A percentile compares a stretch with the other conserved stretches of the same genome.
Conservation (phyloP, 2,888 invertebrate species). For the Pterostichus madidus region DNA sequence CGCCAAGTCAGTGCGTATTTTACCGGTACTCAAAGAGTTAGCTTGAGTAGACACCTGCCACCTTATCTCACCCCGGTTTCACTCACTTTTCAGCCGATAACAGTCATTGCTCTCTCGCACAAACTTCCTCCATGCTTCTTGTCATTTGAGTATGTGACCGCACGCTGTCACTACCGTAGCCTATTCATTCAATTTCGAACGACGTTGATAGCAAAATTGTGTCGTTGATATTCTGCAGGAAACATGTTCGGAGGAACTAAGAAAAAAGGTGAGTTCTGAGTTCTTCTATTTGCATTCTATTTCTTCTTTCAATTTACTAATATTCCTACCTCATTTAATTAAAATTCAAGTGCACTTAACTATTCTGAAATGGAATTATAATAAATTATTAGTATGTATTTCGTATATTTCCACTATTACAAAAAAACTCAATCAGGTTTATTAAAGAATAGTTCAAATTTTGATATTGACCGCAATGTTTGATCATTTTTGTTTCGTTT, state of each 20-base stretch:
- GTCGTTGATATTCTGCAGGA: neutral
- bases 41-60: neutral
- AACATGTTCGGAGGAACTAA: slow-evolving; percentile 53
- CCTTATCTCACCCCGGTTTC: neutral
- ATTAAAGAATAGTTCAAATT: too few species aligned
- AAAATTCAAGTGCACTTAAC: too few species aligned
- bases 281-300: too few species aligned
- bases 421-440: too few species aligned
- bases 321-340: too few species aligned
- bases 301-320: too few species aligned
- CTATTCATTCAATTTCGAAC: neutral
- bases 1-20: slow-evolving; percentile 54
- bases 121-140: neutral
- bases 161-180: neutral
- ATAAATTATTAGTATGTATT: too few species aligned
- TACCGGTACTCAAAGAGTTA: slow-evolving; percentile 49
- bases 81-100: neutral
- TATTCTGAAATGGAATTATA: too few species aligned
- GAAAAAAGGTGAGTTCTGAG: slow-evolving; percentile 57
- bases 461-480: too few species aligned
- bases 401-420: too few species aligned
- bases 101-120: neutral
- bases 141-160: neutral
- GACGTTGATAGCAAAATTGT: neutral
- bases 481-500: too few species aligned